These are phyloP conservation scores for Trachurus trachurus DNA, from an alignment of 2,797 vertebrate genomes.

Conservation along the genomic window DNA sequence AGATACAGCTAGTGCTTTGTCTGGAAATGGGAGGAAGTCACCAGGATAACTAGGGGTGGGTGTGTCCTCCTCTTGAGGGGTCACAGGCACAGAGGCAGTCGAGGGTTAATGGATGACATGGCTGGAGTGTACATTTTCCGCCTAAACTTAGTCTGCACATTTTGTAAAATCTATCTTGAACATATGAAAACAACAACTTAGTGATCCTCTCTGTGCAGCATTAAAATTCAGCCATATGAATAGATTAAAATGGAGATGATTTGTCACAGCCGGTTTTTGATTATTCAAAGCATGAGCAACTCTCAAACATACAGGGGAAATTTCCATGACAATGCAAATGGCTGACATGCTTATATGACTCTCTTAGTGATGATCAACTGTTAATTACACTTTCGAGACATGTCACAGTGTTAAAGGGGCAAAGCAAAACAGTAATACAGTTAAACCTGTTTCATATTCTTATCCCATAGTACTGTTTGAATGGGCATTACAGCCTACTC, in stretches of 20 bases:
- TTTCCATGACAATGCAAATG: background rate
- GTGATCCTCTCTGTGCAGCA: background rate
- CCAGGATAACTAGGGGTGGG: background rate
- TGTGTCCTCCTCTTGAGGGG: background rate
- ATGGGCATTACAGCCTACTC: conserved; percentile 12
- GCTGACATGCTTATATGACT: background rate
- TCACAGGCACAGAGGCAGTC: background rate
- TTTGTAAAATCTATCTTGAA: background rate
- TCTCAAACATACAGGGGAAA: background rate
- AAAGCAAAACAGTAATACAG: background rate
- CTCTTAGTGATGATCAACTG: background rate
- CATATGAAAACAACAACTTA: background rate
- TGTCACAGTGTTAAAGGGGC: background rate
- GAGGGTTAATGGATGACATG: background rate
- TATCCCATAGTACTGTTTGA: conserved; percentile 16
- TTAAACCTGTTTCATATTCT: background rate
- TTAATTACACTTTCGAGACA: conserved; percentile 4
- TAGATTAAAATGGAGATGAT: background rate
- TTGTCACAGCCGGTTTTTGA: background rate
- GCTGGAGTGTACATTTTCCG: background rate
- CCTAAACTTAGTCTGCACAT: background rate
- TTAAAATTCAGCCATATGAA: too few species aligned
- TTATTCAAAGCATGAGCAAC: background rate
- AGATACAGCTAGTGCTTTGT: background rate
- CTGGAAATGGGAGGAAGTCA: background rate